A percentile compares a stretch with the other conserved stretches of the same genome.
Conservation (phyloP, 1,140 invertebrate genomes). For the Bradynema listronoti region DNA sequence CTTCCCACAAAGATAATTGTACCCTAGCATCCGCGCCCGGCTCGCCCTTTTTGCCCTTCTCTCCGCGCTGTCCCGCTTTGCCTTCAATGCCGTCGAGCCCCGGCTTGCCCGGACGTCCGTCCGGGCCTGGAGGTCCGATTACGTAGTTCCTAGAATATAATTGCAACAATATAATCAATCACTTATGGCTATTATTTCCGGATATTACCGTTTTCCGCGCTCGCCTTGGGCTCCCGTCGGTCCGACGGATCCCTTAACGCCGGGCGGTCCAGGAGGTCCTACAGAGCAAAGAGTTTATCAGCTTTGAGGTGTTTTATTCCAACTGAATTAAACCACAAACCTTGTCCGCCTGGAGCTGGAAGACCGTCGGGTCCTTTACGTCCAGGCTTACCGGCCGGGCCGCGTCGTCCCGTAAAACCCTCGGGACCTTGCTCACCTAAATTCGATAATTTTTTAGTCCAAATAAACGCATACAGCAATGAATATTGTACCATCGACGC, state of each 20-base stretch:
- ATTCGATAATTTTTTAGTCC: neutral
- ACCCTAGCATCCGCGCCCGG: slow-evolving; percentile 27
- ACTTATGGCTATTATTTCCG: too few relatives aligned
- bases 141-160: slow-evolving; percentile 16
- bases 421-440: slow-evolving; percentile 36
- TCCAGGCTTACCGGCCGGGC: slow-evolving; percentile 25
- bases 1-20: neutral
- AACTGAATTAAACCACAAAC: too few relatives aligned
- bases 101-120: slow-evolving; percentile 26
- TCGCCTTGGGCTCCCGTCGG: slow-evolving; percentile 27
- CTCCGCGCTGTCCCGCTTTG: slow-evolving; percentile 20
- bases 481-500: slow-evolving; percentile 19
- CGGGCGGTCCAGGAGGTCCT: slow-evolving; percentile 6
- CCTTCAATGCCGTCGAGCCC: slow-evolving; percentile 35
- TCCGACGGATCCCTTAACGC: slow-evolving; percentile 18
- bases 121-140: slow-evolving; percentile 27
- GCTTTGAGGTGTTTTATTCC: too few relatives aligned
- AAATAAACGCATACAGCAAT: neutral
- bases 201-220: slow-evolving; percentile 20
- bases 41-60: slow-evolving; percentile 24
- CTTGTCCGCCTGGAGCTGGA: slow-evolving; percentile 28
- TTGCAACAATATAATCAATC: neutral
- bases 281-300: neutral
- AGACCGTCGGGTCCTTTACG: slow-evolving; percentile 21
- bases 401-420: slow-evolving; percentile 23